Evolutionary conservation across 35 echinoderm and acorn worm genomes (phyloP), one percentile per base, ranked within the genome.

Genomic region (Anneissia japonica): DNA sequence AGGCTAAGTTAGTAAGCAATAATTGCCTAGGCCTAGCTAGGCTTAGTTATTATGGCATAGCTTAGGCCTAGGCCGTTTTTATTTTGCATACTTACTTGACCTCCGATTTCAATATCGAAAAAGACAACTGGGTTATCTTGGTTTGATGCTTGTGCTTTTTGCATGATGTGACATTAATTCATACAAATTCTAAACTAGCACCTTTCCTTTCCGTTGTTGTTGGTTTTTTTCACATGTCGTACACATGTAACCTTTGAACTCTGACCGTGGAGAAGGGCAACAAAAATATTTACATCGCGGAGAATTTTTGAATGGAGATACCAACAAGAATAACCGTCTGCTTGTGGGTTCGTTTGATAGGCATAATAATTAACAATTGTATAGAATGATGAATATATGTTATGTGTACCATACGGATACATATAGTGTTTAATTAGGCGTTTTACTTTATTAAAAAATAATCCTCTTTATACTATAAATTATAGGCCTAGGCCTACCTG

Each of bases 21-120:
- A n/a, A n/a, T n/a, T n/a, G n/a, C n/a, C n/a, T n/a, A n/a, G n/a
- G n/a, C n/a, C n/a, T n/a, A n/a, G n/a, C n/a, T n/a, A n/a, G n/a
- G n/a, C n/a, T n/a, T n/a, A n/a, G 32, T 75, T 30, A 26, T 75
- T 4, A 30, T 7, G 73, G 73, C 26, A 4, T 77, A 77, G 76
- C 76, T 31, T 35, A 34, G 36, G 76, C 36, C 76, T 37, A 34
- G 32, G 26, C 32, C 76, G 40, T 43, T 43, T 43, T 43, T 43
- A 43, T 43, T 6, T 43, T 64, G 0, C 1, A 32, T 38, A 43
- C 38, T 78, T 89, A 97, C 94, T 83, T 97, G 94, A 45, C 94
- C 94, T 34, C 86, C 94, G 17, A 97, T 78, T 26, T 90, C 85
- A 56, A 97, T 90, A 84, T 97, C 94, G 79, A 97, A 92, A 46